Evolutionary conservation across 2,113 vertebrate species (phyloP), one percentile per base, ranked within the genome.

Genomic region (Hippopotamus amphibius): DNA sequence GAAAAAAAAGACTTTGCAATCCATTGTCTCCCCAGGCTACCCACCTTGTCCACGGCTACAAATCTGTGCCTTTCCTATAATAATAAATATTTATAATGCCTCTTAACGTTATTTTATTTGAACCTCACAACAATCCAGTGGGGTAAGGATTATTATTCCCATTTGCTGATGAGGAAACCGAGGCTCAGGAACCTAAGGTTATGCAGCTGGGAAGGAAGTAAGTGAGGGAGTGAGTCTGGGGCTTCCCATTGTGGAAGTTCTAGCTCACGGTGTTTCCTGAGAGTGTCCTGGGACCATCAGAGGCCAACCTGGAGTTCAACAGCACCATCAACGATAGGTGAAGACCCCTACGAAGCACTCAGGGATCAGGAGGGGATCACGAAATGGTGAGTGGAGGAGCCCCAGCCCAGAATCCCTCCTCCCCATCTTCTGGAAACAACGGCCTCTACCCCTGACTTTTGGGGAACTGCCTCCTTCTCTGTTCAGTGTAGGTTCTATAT

Each of bases 41-140:
- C 63, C 3, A 6, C 4, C 55, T 19, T 5, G 48, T 72, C 16
- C 15, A 2, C 22, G n/a, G 33, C n/a, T 13, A 33, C 22, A 87
- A 82, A 72, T 6, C 21, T 11, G 6, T 43, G 26, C 21, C 50
- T 85, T 85, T 92, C 17, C 46, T 19, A 33, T 28, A 59, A 26
- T 33, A 80, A 28, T 65, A 50, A n/a, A 22, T 88, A 65, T 61
- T 48, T 88, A 30, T 72, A 55, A 48, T 48, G 7, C 5, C 37
- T 80, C 66, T 96, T 89, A 24, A 3, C n/a, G 19, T 68, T 50
- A 55, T 72, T 96, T 76, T 46, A 63, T 85, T 57, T 77, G 80
- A 93, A 10, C 46, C 28, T 82, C 33, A 33, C 14, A 3, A 4
- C 22, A 59, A 61, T 46, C 37, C 12, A 57, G 14, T 4, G 13